Conservation (phyloP, 2,113 vertebrate genomes). For the Hemiprocne comata region DNA sequence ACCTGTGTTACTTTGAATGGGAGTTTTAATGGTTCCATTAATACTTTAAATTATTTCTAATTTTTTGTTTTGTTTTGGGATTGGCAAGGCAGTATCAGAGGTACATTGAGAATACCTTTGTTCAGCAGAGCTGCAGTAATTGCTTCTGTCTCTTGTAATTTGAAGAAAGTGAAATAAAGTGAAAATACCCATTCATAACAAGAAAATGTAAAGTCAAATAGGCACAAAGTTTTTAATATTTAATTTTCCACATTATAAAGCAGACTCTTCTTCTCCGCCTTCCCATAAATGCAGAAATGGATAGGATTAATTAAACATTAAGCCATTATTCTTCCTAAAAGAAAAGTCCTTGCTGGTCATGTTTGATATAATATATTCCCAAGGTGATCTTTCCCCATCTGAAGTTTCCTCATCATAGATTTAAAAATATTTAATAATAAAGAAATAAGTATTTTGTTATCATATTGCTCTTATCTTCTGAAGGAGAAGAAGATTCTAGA, state of each 20-base stretch:
- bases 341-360: conserved; percentile 67
- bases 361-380: conserved; percentile 69
- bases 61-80: conserved; percentile 69
- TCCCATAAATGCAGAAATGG: conserved; percentile 80
- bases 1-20: conserved; percentile 8
- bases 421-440: conserved; percentile 58
- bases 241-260: conserved; percentile 84
- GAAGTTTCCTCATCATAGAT: conserved; percentile 3
- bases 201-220: conserved; percentile 80
- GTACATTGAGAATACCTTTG: conserved; percentile 58
- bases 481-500: neutral
- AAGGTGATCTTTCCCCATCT: conserved; percentile 70
- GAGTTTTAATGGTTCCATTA: conserved; percentile 62
- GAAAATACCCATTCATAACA: conserved; percentile 78
- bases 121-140: conserved; percentile 64
- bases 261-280: conserved; percentile 72
- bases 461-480: conserved; percentile 6
- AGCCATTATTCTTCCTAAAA: conserved; percentile 77
- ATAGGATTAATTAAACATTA: conserved; percentile 84
- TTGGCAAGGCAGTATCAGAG: conserved; percentile 51
- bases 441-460: conserved; percentile 26
- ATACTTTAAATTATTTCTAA: conserved; percentile 45
- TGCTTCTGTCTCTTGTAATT: conserved; percentile 68
- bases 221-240: conserved; percentile 82
- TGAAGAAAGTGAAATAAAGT: conserved; percentile 73